Base-by-base conservation (phyloP, 2,113 vertebrate genomes). In the Epinephelus cyanopodus region DNA sequence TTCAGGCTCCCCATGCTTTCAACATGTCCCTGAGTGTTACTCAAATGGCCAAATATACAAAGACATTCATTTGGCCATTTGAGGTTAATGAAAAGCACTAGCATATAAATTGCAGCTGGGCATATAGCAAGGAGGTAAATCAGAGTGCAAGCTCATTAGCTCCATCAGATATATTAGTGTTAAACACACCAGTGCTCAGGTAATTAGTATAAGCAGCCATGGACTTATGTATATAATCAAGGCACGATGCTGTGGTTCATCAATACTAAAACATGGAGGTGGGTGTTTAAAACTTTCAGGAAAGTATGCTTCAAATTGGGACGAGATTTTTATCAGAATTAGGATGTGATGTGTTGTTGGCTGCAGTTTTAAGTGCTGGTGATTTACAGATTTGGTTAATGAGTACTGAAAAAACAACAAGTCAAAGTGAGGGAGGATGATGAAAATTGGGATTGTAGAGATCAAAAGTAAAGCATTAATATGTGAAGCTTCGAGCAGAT, bases 71-170 rank as follows among this genome's bases (percentile, higher is more conserved):
- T 70, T 14, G 81, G 82, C 83, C 64, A 52, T 77, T 86, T 57
- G 78, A 82, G 81, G 78, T 84, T 88, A 86, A 91, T 90, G 78
- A 88, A 91, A 86, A 86, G 81, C 58, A 50, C 83, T 60, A 66
- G 82, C 62, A 56, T 87, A 64, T 72, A 84, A 86, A 84, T 74
- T 57, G 67, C 66, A 54, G 63, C 71, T 2, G 67, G 37, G 69
- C 76, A 76, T 84, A 83, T 56, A 76, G 77, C 71, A 45, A 37
- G 17, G 74, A 87, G 74, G 66, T 70, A 79, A 87, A 83, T 83
- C 82, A 87, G 64, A 85, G 84, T 13, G 47, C 60, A 25, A 74
- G 76, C 81, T 91, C 85, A 74, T 91, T 89, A 84, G 25, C 80
- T 27, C 5, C 81, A 82, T 72, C 83, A 25, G 81, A 84, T 77